Base-by-base conservation (phyloP, 2,797 vertebrate genomes). In the Diceros bicornis region DNA sequence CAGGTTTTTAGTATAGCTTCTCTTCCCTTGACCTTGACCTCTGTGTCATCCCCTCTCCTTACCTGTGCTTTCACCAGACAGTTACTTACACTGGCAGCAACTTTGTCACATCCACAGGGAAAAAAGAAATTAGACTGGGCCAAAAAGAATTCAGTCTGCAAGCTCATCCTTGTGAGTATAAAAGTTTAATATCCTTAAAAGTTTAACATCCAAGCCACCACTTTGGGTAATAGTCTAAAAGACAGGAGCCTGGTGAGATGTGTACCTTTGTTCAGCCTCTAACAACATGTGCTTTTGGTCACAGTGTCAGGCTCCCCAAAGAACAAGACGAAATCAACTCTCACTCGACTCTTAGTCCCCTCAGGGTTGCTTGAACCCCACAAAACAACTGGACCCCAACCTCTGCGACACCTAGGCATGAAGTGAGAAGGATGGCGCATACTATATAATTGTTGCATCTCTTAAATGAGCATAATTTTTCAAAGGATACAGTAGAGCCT, bases 161-260 rank as follows among this genome's bases (percentile, higher is more conserved):
- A 89, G 47, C 21, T 72, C 79, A 64, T 50, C 29, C 4, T 79
- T 17, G 57, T 72, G 89, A 11, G 2, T 68, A 79, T 71, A 50
- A 85, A 93, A 94, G 69, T 68, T 86, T 66, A 92, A 91, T 78
- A 29, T 75, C 50, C 50, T 83, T 71, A 50, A 82, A 93, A 93
- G 64, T 68, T 86, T 66, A 94, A 91, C 72, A n/a, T 75, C 52
- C 44, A 87, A 93, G 16, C 18, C 52, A 64, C 29, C 41, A n/a
- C 64, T 74, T 50, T 83, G 41, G 50, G 14, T 68, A 72, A 52
- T 23, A 34, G 21, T 44, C 50, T 66, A 79, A 32, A 57, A 77
- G 13, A 0, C 74, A 89, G 61, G 32, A 91, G 10, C n/a, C 29
- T 16, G 9, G 18, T 64, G n/a, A 62, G 37, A 21, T 17, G 3